Base-by-base conservation (phyloP, 2,888 invertebrate species). In the Scelioninae gen. 2 region DNA sequence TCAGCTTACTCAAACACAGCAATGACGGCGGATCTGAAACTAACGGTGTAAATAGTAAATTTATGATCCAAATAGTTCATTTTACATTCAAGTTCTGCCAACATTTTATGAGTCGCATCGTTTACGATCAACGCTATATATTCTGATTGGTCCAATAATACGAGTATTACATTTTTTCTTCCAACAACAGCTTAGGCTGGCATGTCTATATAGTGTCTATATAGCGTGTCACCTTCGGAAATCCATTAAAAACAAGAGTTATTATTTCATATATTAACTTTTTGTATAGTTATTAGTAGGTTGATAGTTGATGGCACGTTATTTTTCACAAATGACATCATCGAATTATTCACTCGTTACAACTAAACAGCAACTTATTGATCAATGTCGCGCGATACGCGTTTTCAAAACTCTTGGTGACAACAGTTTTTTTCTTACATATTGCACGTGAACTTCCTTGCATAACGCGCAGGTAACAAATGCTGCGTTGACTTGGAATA, bases 1-100 rank as follows among this genome's bases (percentile, higher is more conserved):
- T 61, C 48, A 41, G 28, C 39, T 61, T 61, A 50, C 41, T 48
- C 50, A 61, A 61, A 61, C 61, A 61, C 61, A 35, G 16, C 37
- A 11, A n/a, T 19, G 1, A 55, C 35, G 33, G 10, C 25, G 39
- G 18, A 15, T 48, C 39, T 57, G 33, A 50, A 65, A 55, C 39
- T 31, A 65, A 48, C 48, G 57, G 41, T 39, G 55, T 19, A 55
- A 57, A 46, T 63, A 52, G 22, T 19, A 65, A 58, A 50, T 68
- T 50, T 50, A 43, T 31, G 64, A 53, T 13, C 13, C 9, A 16
- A 41, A 18, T 39, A 48, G 41, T 57, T 65, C 22, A 41, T 19
- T 45, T 65, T 55, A 39, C 46, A 41, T 41, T 35, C 35, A 15
- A 50, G 33, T 52, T 33, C 13, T 22, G 3, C 2, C 39, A 41